Percentiles rank a stretch among this genome's conserved stretches.
Evolutionary conservation across 2,113 vertebrate species (phyloP).

Genomic region (Grammomys dolichurus): DNA sequence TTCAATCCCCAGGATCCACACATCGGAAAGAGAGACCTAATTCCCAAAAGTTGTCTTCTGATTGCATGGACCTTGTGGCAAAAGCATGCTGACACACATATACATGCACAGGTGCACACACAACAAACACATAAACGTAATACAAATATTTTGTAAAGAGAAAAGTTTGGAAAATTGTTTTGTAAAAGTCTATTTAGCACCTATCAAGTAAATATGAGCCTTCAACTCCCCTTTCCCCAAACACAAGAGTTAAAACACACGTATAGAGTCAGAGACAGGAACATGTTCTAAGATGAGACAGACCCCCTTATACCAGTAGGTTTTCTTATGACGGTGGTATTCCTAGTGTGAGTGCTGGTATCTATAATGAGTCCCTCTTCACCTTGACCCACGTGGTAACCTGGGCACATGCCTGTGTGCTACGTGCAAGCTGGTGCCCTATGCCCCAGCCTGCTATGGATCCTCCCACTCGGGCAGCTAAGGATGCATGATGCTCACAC

Average conservation of each 20-base stretch:
- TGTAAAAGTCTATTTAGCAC: conserved; percentile 1
- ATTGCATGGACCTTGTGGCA: background rate
- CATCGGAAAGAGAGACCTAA: background rate
- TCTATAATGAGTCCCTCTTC: background rate
- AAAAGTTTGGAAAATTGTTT: conserved; percentile 23
- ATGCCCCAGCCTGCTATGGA: background rate
- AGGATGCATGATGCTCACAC: background rate
- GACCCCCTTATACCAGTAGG: background rate
- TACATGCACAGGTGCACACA: background rate
- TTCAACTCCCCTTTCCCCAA: background rate
- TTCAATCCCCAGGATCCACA: background rate
- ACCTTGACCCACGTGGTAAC: background rate
- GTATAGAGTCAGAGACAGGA: background rate
- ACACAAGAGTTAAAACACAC: background rate
- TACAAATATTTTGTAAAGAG: background rate
- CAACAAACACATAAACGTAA: background rate
- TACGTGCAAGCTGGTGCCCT: background rate
- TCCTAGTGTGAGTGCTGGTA: background rate
- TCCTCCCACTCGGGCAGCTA: background rate
- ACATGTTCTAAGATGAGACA: background rate
- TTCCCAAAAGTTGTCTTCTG: background rate
- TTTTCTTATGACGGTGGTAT: background rate
- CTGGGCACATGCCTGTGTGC: background rate
- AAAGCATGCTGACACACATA: background rate
- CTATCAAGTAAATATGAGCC: background rate